Conservation (phyloP, 2,888 invertebrate species). For the Abrostola triplasia region DNA sequence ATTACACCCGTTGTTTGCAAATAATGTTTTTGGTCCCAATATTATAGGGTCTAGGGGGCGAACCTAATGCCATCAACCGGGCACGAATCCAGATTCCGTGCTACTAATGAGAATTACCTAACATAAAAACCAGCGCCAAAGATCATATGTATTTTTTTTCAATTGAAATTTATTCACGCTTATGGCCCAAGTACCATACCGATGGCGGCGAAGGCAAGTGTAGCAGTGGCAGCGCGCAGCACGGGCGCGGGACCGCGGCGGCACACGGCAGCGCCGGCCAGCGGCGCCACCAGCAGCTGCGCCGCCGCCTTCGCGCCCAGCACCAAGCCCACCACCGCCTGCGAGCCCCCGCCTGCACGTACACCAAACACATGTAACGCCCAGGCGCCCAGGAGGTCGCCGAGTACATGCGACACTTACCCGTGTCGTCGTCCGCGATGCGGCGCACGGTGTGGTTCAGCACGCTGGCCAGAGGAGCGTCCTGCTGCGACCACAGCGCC, state of each 20-base stretch:
- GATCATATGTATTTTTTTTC: no score
- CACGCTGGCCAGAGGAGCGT: constrained; percentile 72
- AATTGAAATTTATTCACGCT: background rate
- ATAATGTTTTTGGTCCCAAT: no score
- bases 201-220: constrained; percentile 70
- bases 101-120: no score
- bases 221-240: constrained; percentile 69
- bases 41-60: no score
- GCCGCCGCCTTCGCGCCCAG: constrained; percentile 80
- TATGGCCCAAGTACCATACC: constrained; percentile 46
- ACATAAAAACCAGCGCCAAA: no score
- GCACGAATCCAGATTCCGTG: no score
- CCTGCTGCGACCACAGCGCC: constrained; percentile 70
- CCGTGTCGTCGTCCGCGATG: constrained; percentile 54
- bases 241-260: constrained; percentile 69
- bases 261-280: constrained; percentile 72
- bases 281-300: constrained; percentile 74
- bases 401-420: constrained; percentile 69
- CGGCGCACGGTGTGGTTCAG: constrained; percentile 74
- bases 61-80: no score
- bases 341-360: constrained; percentile 54
- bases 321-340: constrained; percentile 75
- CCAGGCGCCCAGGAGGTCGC: constrained; percentile 68
- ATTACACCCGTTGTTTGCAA: no score
- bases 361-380: constrained; percentile 16